These are phyloP conservation scores for Micromesistius poutassou DNA, from an alignment of 2,797 vertebrate genomes.

Conservation along the genomic window DNA sequence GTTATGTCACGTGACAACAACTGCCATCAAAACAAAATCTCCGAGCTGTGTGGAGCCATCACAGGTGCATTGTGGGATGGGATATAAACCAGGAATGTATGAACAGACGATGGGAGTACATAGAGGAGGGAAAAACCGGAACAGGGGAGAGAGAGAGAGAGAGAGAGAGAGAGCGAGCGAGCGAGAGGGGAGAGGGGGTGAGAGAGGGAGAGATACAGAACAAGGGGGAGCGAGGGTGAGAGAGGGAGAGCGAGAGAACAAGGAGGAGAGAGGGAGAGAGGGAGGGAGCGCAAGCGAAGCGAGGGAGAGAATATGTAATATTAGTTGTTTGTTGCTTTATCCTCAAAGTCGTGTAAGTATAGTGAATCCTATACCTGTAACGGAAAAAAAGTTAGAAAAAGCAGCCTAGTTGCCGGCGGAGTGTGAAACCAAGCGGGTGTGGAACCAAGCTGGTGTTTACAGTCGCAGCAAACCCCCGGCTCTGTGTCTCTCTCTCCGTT, in stretches of 20 bases:
- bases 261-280: constrained; percentile 2
- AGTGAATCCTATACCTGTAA: constrained; percentile 13
- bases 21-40: constrained; percentile 31
- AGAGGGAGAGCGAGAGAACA: neutral
- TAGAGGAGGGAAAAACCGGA: constrained; percentile 11
- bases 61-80: constrained; percentile 42
- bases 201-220: neutral
- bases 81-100: constrained; percentile 32
- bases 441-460: constrained; percentile 28
- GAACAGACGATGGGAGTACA: constrained; percentile 20
- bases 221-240: neutral
- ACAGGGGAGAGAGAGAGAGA: constrained; percentile 4
- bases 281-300: constrained; percentile 5
- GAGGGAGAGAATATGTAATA: constrained; percentile 18
- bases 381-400: neutral
- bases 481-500: neutral
- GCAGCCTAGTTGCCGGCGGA: constrained; percentile 29
- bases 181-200: neutral
- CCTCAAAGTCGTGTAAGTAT: constrained; percentile 11
- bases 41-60: constrained; percentile 61
- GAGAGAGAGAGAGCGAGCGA: neutral
- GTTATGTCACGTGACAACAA: neutral
- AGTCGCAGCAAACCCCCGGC: constrained; percentile 21
- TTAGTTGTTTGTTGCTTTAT: constrained; percentile 26
- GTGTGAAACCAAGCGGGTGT: constrained; percentile 24